Base-by-base conservation (phyloP, 2,113 vertebrate species). In the Cathartes aura region DNA sequence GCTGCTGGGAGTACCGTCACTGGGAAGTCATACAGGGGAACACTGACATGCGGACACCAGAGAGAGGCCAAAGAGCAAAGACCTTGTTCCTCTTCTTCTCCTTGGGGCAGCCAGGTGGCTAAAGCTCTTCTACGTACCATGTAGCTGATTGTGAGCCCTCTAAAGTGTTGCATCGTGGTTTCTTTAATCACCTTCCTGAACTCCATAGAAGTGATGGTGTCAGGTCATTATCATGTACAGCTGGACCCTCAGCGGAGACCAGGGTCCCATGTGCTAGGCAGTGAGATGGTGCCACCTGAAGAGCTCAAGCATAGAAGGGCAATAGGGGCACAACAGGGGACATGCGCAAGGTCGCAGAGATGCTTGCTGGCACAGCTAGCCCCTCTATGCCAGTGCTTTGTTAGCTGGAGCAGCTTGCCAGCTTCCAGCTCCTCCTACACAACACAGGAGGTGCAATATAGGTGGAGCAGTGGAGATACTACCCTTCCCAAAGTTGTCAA, bases 21-120 rank as follows among this genome's bases (percentile, higher is more conserved):
- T 64, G 58, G 19, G 45, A 83, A 72, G 60, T 40, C 15, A 29
- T 14, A 22, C 4, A 52, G 53, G 23, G 34, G 3, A 89, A 45
- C 1, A 0, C 17, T 48, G 43, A 59, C 42, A 47, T 29, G 29
- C 0, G 0, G 63, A 62, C 47, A 47, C 18, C 40, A 42, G 23
- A 53, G 32, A 73, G 18, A 80, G 6, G 22, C 15, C 55, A 50
- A 85, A 60, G 62, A 75, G 7, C 23, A 62, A 87, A 75, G 34
- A 64, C 4, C 22, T 87, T 14, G 2, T 19, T 87, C 26, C 55
- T 64, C 47, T 26, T 60, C 30, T 82, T 40, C 59, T 83, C 45
- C 72, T 87, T 6, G 11, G 48, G 90, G 74, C 15, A 72, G 56
- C 30, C 56, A 72, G 24, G 45, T 29, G 27, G 20, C 22, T 74